Percentiles rank a stretch among this genome's conserved stretches.
phyloP scores from a whole-genome alignment of 35 echinoderm and acorn worm genomes.

The Ophiothrix spiculata region DNA sequence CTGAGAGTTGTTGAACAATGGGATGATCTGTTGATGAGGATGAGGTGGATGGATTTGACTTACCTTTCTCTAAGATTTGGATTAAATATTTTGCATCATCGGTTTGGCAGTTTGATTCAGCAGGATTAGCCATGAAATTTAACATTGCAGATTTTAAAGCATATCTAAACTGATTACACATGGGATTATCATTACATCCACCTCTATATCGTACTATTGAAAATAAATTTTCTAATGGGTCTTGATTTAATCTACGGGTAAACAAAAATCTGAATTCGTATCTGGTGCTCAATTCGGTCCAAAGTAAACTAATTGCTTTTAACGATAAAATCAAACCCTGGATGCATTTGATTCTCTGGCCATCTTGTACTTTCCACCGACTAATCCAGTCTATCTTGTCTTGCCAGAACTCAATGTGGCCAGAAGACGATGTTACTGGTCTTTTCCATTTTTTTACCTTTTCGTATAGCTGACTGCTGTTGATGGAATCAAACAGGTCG shows the following conservation, averaged over 20 bases:
- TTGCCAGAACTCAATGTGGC: slow-evolving; percentile 30
- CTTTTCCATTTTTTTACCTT: slow-evolving; percentile 45
- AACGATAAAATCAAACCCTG: slow-evolving; percentile 41
- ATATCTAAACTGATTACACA: slow-evolving; percentile 33
- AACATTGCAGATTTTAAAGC: slow-evolving; percentile 45
- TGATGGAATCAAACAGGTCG: slow-evolving; percentile 47
- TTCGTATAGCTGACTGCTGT: slow-evolving; percentile 36
- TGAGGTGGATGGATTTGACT: too few relatives aligned
- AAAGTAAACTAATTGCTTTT: slow-evolving; percentile 42
- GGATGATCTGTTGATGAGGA: too few relatives aligned
- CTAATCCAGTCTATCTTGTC: slow-evolving; percentile 1
- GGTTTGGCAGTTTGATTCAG: too few relatives aligned
- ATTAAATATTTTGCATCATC: too few relatives aligned
- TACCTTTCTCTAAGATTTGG: too few relatives aligned
- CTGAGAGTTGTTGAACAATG: too few relatives aligned
- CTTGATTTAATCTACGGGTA: slow-evolving; percentile 55
- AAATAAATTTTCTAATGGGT: slow-evolving; percentile 54
- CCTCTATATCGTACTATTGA: slow-evolving; percentile 45
- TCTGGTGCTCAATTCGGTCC: slow-evolving; percentile 17
- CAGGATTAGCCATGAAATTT: slow-evolving; percentile 39
- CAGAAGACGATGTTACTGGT: slow-evolving; percentile 31
- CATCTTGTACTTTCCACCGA: slow-evolving; percentile 22
- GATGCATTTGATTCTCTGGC: slow-evolving; percentile 23
- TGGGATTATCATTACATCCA: slow-evolving; percentile 55
- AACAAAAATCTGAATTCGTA: slow-evolving; percentile 32